Percentiles rank a stretch among this genome's conserved stretches.
These are phyloP conservation scores for Turnix velox DNA, from an alignment of 2,113 vertebrate species.

Conservation along the genomic window DNA sequence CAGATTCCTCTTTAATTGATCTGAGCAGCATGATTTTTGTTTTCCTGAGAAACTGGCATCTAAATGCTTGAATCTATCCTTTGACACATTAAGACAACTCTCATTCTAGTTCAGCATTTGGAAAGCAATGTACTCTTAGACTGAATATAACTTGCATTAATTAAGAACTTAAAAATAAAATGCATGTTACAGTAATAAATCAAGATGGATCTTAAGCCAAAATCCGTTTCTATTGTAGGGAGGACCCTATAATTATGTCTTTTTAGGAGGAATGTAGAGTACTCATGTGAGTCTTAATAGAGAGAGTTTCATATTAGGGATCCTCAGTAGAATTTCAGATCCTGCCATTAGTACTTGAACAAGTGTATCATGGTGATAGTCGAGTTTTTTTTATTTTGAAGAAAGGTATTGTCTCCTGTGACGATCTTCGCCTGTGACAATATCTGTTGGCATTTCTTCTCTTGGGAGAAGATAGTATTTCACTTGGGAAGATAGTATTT, in stretches of 20 bases:
- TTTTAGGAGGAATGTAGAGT: neutral
- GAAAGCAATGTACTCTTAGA: neutral
- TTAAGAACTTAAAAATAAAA: neutral
- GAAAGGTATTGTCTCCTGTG: neutral
- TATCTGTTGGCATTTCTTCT: neutral
- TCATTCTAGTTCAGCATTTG: neutral
- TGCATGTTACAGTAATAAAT: neutral
- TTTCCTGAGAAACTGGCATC: neutral
- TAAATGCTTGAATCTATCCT: neutral
- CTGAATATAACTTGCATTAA: neutral
- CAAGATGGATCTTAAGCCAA: neutral
- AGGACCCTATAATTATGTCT: neutral
- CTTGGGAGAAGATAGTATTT: neutral
- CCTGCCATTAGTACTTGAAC: neutral
- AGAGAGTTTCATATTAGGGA: neutral
- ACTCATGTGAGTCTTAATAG: neutral
- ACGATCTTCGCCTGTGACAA: neutral
- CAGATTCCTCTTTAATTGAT: neutral
- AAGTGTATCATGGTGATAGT: neutral
- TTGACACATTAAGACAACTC: neutral
- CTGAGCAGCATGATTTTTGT: neutral
- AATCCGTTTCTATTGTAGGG: neutral
- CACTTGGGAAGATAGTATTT: neutral
- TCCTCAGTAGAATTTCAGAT: neutral
- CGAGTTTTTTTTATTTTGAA: neutral